Evolutionary conservation across 2,888 invertebrate genomes (phyloP).

Genomic region (Mythimna vitellina): DNA sequence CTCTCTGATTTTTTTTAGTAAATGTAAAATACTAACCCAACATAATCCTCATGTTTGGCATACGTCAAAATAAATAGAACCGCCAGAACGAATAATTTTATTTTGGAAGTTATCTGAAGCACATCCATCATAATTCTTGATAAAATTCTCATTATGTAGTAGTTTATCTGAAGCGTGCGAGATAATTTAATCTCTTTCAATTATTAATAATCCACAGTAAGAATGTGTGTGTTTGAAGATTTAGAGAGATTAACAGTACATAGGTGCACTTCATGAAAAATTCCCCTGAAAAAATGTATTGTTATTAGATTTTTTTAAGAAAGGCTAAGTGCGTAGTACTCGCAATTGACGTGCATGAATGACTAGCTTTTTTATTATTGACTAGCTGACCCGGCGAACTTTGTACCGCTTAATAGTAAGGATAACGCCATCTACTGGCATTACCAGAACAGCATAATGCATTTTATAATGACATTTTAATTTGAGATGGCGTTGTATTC

Average conservation of each 20-base stretch:
- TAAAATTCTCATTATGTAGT: constrained; percentile 11
- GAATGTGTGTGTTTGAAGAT: constrained; percentile 2
- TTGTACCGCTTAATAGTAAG: too few relatives aligned
- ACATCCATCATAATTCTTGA: constrained; percentile 13
- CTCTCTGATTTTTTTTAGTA: too few relatives aligned
- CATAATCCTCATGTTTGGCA: constrained; percentile 80
- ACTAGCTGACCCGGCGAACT: too few relatives aligned
- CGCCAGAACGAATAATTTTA: constrained; percentile 74
- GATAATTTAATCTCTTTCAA: constrained; percentile 15
- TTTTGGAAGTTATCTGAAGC: constrained; percentile 45
- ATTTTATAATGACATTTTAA: too few relatives aligned
- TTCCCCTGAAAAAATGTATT: constrained; percentile 4
- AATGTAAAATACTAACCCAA: constrained; percentile 71
- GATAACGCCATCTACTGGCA: too few relatives aligned
- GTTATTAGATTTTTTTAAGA: too few relatives aligned
- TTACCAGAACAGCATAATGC: too few relatives aligned
- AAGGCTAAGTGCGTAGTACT: not conserved
- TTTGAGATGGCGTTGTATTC: too few relatives aligned
- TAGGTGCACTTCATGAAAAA: not conserved
- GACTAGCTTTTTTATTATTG: not conserved
- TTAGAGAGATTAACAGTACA: not conserved
- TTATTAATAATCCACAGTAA: constrained; percentile 9
- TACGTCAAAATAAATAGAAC: constrained; percentile 71
- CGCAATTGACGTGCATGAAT: not conserved
- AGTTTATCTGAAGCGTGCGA: constrained; percentile 6